Base-by-base conservation (phyloP, 2,113 vertebrate genomes). In the Periophthalmodon schlosseri region DNA sequence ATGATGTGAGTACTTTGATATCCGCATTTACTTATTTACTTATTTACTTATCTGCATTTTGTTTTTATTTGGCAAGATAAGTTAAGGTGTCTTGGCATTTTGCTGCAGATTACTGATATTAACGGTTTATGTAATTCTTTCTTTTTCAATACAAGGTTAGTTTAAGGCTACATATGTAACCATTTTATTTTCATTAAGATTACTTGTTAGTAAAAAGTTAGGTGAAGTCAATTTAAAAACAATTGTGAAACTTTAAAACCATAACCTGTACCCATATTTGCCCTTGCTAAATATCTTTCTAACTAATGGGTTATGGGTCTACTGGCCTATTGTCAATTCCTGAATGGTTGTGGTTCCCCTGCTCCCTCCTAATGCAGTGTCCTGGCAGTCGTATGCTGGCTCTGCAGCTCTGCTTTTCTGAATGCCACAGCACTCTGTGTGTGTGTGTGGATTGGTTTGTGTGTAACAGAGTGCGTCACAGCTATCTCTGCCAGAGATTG, bases 401-500 rank as follows among this genome's bases (percentile, higher is more conserved):
- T 12, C 5, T 24, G 61, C 71, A 73, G 70, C 72, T 24, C 46
- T 36, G 70, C 79, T 75, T 77, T 75, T 73, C 68, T 82, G 84
- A 81, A 84, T 84, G 84, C 84, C 85, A 86, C 78, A 86, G 79
- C 68, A 56, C 47, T 28, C 33, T 70, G 75, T 74, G 56, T 34
- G 39, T 69, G 74, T 73, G 54, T 57, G 58, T 63, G 71, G 28
- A 64, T 10, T 47, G 28, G 57, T 39, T 33, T 82, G 28, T 73
- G 79, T 75, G 75, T 78, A 72, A 68, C 73, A 78, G 28, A 28
- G 87, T 89, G 88, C 78, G 85, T 91, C 87, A 92, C 86, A 75
- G 87, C 83, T 85, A 82, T 88, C 87, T 86, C 81, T 87, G 83
- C 83, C 84, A 88, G 80, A 90, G 79, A 91, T 90, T 89, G 84